Evolutionary conservation across 92 coral and sea anemone species (phyloP), one percentile per base, ranked within the genome.

Genomic region (Desmophyllum pertusum): DNA sequence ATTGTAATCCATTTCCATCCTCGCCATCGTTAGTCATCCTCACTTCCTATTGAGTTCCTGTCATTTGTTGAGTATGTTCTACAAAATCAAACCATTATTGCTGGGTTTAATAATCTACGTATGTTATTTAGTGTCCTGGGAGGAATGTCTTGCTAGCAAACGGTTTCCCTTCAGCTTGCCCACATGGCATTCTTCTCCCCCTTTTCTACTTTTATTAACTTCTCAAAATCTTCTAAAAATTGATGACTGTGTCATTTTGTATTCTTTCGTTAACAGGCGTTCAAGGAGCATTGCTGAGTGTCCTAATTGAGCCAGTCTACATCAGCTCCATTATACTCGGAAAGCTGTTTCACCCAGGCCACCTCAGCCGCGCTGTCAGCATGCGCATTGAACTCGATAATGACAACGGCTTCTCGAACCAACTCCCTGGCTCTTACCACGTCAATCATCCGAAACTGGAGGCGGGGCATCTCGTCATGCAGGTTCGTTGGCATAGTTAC

Each of bases 351-450:
- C 93, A 95, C 78, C 59, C 80, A 29, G 90, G 91, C 19, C 98
- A 95, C 73, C 89, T 95, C 86, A 77, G 87, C 43, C 97, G 98
- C 79, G 98, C 98, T 3, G 92, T 95, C 78, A 86, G 97, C 85
- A 92, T 92, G 72, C 97, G 98, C 46, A 91, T 93, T 50, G 97
- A 93, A 70, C 89, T 36, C 25, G 92, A 84, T 14, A 84, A 77
- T 15, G 91, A 81, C 23, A 88, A 87, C 57, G 35, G 76, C 19
- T 87, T 94, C 10, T 84, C 95, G 10, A 83, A 68, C 23, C 84
- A 69, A 42, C 88, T 93, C 6, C 98, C 97, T 1, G 63, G 73
- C 11, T 77, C 87, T 33, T 94, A 92, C 83, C 95, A 80, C 68
- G 98, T 95, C 73, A 91, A 95, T 77, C 97, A 93, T 91, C 98